These are phyloP conservation scores for Amphipoea lucens DNA, from an alignment of 2,888 invertebrate species.

Conservation along the genomic window DNA sequence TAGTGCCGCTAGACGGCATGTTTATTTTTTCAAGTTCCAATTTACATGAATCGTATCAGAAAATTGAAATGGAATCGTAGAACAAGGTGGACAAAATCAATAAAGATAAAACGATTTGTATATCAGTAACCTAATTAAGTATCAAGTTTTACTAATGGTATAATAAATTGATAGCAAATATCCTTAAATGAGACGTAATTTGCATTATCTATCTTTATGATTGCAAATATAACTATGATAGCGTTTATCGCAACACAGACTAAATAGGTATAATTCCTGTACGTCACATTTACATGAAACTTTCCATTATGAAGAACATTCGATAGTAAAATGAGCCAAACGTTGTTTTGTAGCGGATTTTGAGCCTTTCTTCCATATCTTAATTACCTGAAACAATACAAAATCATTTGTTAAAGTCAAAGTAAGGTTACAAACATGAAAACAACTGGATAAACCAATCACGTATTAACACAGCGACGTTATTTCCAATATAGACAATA, in stretches of 20 bases:
- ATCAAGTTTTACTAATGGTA: slow-evolving; percentile 24
- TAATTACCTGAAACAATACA: slow-evolving; percentile 74
- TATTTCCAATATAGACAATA: neutral
- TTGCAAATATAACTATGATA: slow-evolving; percentile 30
- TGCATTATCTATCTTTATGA: slow-evolving; percentile 34
- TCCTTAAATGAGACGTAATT: slow-evolving; percentile 44
- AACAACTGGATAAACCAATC: neutral
- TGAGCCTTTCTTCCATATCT: slow-evolving; percentile 2
- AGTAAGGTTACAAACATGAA: neutral
- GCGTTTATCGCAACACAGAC: slow-evolving; percentile 26
- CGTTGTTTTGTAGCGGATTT: slow-evolving; percentile 16
- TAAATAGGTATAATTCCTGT: slow-evolving; percentile 25
- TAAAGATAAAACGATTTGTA: slow-evolving; percentile 33
- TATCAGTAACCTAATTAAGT: slow-evolving; percentile 24
- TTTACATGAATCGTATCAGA: slow-evolving; percentile 34
- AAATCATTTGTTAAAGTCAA: slow-evolving; percentile 45
- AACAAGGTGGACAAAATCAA: slow-evolving; percentile 18
- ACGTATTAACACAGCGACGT: neutral
- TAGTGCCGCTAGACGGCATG: slow-evolving; percentile 36
- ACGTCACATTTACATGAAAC: slow-evolving; percentile 13
- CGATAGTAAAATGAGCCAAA: slow-evolving; percentile 72
- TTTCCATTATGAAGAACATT: slow-evolving; percentile 33
- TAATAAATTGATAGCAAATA: slow-evolving; percentile 43
- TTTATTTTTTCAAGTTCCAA: slow-evolving; percentile 59
- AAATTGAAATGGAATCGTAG: slow-evolving; percentile 44